Evolutionary conservation across 2,888 invertebrate species (phyloP).

Genomic region (Oegoconia quadripuncta): DNA sequence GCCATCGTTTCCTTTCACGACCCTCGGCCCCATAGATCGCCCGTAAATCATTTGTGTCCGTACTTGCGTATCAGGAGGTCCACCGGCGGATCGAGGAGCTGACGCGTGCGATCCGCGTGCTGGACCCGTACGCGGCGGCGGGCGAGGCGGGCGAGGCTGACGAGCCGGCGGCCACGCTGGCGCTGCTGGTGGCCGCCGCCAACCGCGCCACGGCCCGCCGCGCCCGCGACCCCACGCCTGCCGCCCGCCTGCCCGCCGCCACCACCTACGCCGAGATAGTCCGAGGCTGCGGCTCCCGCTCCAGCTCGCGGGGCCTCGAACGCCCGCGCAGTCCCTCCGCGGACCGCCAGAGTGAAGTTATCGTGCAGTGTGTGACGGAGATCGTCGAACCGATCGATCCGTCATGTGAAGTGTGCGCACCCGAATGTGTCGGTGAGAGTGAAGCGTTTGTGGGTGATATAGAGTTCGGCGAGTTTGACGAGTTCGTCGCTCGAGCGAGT

Average conservation of each 20-base stretch:
- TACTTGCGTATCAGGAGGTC: constrained; percentile 84
- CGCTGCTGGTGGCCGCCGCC: constrained; percentile 52
- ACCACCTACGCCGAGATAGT: constrained; percentile 89
- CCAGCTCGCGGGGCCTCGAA: constrained; percentile 45
- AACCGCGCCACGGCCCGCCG: constrained; percentile 39
- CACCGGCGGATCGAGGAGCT: constrained; percentile 85
- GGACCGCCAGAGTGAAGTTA: constrained; percentile 29
- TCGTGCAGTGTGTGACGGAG: constrained; percentile 38
- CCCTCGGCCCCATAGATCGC: constrained; percentile 39
- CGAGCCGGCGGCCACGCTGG: constrained; percentile 77
- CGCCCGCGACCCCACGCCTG: constrained; percentile 16
- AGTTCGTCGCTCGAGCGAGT: constrained; percentile 14
- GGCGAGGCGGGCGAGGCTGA: constrained; percentile 81
- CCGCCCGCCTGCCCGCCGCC: constrained; percentile 20
- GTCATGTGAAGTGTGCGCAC: constrained; percentile 47
- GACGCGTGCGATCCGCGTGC: constrained; percentile 83
- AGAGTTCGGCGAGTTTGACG: constrained; percentile 34
- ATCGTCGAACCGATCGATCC: constrained; percentile 36
- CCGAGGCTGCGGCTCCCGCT: constrained; percentile 76
- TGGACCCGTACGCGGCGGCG: constrained; percentile 85
- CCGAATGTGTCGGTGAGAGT: constrained; percentile 58
- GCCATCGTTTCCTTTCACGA: constrained; percentile 63
- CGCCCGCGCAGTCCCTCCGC: constrained; percentile 18
- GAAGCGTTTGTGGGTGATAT: constrained; percentile 45
- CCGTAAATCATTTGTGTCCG: constrained; percentile 72